Evolutionary conservation across 1,140 invertebrate species (phyloP), one percentile per base, ranked within the genome.

Genomic region (Euglossa dilemma): DNA sequence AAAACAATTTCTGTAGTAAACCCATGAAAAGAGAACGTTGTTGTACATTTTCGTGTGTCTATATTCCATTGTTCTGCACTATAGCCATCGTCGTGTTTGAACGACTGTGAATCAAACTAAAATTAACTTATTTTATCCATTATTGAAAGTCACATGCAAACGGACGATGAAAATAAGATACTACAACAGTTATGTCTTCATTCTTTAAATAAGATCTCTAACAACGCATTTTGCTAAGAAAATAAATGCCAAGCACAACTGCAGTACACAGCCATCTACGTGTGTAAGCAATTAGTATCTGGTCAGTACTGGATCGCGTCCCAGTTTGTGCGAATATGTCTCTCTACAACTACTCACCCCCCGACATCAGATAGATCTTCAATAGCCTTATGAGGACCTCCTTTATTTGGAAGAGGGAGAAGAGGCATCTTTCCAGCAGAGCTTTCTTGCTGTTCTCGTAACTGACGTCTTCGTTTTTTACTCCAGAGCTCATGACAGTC

Each of bases 401-500:
- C 89, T 91, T 92, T 93, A 91, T 93, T 93, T 56, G 91, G 89
- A 81, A 91, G 89, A 80, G 91, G 88, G 63, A 91, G 87, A 7
- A 90, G 86, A 84, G 91, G 92, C 89, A 90, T 85, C 89, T 88
- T 92, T 87, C 92, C 89, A 74, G 87, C 87, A 77, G 90, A 83
- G 81, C 85, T 94, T 82, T 97, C 97, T 91, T 97, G 96, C 90
- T 98, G 97, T 90, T 98, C 97, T 54, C 97, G 94, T 87, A 97
- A 95, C 92, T 98, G 97, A 23, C 96, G 94, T 89, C 97, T 95
- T 57, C 97, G 95, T 92, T 98, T 98, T 94, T 99, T 99, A 88
- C 98, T 98, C 99, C 99, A 99, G 90, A 99, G 95, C 94, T 99
- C 99, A 95, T 99, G 99, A 94, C 99, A 99, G 95, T 99, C 99